Base-by-base conservation (phyloP, 2,113 vertebrate species). In the Oreochromis aureus region DNA sequence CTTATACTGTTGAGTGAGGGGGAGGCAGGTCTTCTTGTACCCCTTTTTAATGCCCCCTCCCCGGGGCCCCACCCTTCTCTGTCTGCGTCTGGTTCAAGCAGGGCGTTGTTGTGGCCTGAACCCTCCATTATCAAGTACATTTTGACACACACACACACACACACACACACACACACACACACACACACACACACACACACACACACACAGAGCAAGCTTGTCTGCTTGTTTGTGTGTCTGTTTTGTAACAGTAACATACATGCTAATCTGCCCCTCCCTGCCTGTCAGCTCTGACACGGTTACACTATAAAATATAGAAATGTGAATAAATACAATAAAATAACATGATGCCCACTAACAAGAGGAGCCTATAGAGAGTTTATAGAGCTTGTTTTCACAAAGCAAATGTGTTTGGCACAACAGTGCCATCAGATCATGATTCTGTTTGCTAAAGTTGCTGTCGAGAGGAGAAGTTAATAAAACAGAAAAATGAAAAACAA, bases 71-170 rank as follows among this genome's bases (percentile, higher is more conserved):
- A 16, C 39, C 66, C 7, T 71, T 6, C 59, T 63, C 63, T 13
- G 39, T 16, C 66, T 71, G 63, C 2, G 2, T 39, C 19, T 66
- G 0, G 34, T 39, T 66, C 19, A 66, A 0, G 18, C 0, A 39
- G 34, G 19, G 18, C 1, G 1, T 66, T 66, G 18, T 69, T 69
- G 66, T 24, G 0, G n/a, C 39, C 24, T 71, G 5, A 44, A 24
- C n/a, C 0, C 0, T 44, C 0, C 0, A 0, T 44, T 44, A 66
- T 66, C 2, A n/a, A 39, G 61, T 66, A 66, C 10, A n/a, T 66
- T 63, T 63, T 34, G 27, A 6, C 27, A 3, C 56, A 16, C 48
- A 10, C 48, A 48, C 46, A 48, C 46, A 48, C 12, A 48, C 6
- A 16, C 46, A 7, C 46, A 48, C 46, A 48, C 46, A n/a, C 51